phyloP scores from a whole-genome alignment of 64 coral and sea anemone genomes.

The Porites lutea region DNA sequence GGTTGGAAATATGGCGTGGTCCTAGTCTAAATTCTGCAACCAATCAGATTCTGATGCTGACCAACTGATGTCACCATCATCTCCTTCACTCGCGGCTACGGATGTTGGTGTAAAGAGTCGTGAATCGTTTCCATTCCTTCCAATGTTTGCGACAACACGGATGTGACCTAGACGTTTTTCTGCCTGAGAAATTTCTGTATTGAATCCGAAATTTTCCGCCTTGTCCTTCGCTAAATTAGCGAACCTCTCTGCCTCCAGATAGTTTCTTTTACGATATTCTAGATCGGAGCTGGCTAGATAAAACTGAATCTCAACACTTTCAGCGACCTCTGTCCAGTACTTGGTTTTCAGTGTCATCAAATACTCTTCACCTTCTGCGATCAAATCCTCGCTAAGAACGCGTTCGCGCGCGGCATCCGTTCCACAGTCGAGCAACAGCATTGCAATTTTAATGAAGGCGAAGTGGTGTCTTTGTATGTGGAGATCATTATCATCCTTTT shows the following conservation, averaged over 20 bases:
- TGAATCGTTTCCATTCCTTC: neutral
- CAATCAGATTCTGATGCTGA: neutral
- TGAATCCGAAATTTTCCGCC: slow-evolving; percentile 22
- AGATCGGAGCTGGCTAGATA: slow-evolving; percentile 27
- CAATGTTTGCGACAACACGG: too few relatives aligned
- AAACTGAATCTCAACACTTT: slow-evolving; percentile 26
- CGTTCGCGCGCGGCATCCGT: slow-evolving; percentile 18
- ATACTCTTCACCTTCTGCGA: slow-evolving; percentile 12
- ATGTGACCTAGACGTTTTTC: slow-evolving; percentile 3
- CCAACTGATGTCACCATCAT: neutral
- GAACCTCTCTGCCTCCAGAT: neutral
- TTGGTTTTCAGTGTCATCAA: neutral
- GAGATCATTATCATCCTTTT: neutral
- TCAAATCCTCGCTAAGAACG: neutral
- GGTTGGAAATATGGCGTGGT: too few relatives aligned
- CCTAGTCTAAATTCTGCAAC: neutral
- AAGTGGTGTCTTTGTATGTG: slow-evolving; percentile 26
- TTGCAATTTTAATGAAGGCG: slow-evolving; percentile 28
- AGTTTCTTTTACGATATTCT: slow-evolving; percentile 4
- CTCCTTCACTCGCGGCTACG: too few relatives aligned
- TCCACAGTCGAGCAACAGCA: slow-evolving; percentile 39
- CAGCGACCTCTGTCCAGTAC: neutral
- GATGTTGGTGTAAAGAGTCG: neutral
- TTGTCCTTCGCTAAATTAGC: neutral
- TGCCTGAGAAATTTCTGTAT: slow-evolving; percentile 32